A percentile compares a stretch with the other conserved stretches of the same genome.
phyloP scores from a whole-genome alignment of 2,113 vertebrate genomes.

The Phrynosoma platyrhinos region DNA sequence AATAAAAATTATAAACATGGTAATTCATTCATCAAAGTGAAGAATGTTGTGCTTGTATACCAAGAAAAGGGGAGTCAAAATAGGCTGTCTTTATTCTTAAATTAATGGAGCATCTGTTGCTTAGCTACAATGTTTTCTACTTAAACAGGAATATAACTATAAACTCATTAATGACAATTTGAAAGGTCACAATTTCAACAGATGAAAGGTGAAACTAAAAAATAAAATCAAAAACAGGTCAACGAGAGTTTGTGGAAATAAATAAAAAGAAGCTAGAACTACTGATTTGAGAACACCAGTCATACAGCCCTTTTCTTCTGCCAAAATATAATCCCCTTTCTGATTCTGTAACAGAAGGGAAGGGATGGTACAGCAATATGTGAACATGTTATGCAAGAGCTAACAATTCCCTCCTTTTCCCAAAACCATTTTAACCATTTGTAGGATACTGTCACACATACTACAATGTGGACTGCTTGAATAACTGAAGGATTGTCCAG shows the following conservation, averaged over 20 bases:
- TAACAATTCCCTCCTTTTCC: not conserved
- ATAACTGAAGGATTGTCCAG: not conserved
- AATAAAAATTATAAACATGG: constrained; percentile 72
- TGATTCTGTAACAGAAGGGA: constrained; percentile 15
- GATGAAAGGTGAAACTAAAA: constrained; percentile 54
- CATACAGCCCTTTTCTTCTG: not conserved
- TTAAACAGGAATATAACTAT: constrained; percentile 65
- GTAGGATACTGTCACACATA: not conserved
- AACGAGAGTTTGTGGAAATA: constrained; percentile 53
- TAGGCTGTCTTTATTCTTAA: constrained; percentile 63
- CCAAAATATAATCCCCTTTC: not conserved
- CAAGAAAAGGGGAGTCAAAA: constrained; percentile 68
- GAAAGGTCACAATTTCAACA: constrained; percentile 60
- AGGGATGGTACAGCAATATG: constrained; percentile 2
- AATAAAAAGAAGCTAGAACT: constrained; percentile 50
- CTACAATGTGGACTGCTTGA: not conserved
- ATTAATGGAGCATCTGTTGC: constrained; percentile 70
- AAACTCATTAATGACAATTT: constrained; percentile 64
- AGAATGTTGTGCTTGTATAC: constrained; percentile 67
- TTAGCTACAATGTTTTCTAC: constrained; percentile 64
- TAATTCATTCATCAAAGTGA: constrained; percentile 75
- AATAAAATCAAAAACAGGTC: constrained; percentile 48
- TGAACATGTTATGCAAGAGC: not conserved
- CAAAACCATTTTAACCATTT: constrained; percentile 3
- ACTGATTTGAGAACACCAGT: not conserved